Base-by-base conservation (phyloP, 2,797 vertebrate genomes). In the Nasua narica region DNA sequence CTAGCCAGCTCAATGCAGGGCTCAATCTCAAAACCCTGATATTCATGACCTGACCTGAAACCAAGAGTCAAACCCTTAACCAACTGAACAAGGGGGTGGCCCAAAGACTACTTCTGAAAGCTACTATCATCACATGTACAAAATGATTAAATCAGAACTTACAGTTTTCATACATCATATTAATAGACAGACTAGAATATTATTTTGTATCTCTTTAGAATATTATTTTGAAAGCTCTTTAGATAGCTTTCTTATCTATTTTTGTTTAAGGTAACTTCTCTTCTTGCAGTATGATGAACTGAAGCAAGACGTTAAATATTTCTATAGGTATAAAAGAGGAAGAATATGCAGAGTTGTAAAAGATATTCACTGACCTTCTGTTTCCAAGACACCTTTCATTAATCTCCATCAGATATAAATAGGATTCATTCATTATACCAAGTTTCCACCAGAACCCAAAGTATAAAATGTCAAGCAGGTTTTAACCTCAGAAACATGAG, bases 371-470 rank as follows among this genome's bases (percentile, higher is more conserved):
- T 93, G 95, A 97, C 72, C 90, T 97, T 95, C 93, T 97, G 27
- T 93, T 97, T 97, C 54, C 23, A 93, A 94, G 90, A 93, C 9
- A 48, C 54, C 23, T 93, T 97, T 95, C 96, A 96, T 97, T 97
- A 92, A 97, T 96, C 93, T 96, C 84, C 62, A 92, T 83, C 48
- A 2, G 9, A 65, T 84, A 70, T 90, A 94, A 96, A 97, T 82
- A 91, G 84, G 91, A 97, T 96, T 96, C 84, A 97, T 96, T 87
- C 91, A 97, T 97, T 97, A 96, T 90, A 93, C 12, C 76, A 90
- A 92, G 32, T 96, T 95, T 97, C 58, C 52, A 86, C 77, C 56
- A 65, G 50, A 94, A 82, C 37, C 43, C 78, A 85, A 95, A 50
- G 16, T 84, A 84, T 86, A 95, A 97, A 94, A 97, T 88, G 78